phyloP scores from a whole-genome alignment of 1,140 invertebrate genomes.

The Caerostris darwini region DNA sequence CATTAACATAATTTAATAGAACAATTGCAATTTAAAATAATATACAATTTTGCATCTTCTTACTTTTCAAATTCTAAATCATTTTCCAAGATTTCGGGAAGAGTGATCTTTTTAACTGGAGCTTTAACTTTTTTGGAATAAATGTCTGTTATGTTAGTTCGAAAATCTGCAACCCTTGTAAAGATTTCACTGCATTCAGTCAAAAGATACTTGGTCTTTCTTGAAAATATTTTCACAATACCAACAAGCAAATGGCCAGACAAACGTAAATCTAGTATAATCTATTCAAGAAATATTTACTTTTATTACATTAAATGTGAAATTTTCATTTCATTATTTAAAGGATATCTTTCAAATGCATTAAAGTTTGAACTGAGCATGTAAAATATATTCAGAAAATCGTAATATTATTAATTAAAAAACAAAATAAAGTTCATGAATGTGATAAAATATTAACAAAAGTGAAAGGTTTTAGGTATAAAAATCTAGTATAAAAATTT shows the following conservation, averaged over 20 bases:
- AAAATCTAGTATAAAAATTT: too few relatives aligned
- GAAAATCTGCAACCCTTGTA: conserved; percentile 99
- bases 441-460: too few relatives aligned
- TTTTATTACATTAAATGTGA: background rate
- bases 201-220: conserved; percentile 98
- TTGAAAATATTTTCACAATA: conserved; percentile 98
- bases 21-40: too few relatives aligned
- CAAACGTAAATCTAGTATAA: conserved; percentile 87
- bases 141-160: conserved; percentile 97
- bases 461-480: too few relatives aligned
- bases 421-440: too few relatives aligned
- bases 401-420: too few relatives aligned
- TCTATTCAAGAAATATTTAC: conserved; percentile 30
- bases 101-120: conserved; percentile 79
- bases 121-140: conserved; percentile 95
- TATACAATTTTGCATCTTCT: background rate
- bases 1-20: too few relatives aligned
- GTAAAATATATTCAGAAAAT: too few relatives aligned
- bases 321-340: background rate
- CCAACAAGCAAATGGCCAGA: conserved; percentile 99
- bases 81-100: conserved; percentile 80
- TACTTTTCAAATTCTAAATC: background rate
- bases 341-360: too few relatives aligned
- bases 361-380: too few relatives aligned
- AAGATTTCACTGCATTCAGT: conserved; percentile 99